These are phyloP conservation scores for Lasiurus cinereus DNA, from an alignment of 2,113 vertebrate genomes.

Conservation along the genomic window DNA sequence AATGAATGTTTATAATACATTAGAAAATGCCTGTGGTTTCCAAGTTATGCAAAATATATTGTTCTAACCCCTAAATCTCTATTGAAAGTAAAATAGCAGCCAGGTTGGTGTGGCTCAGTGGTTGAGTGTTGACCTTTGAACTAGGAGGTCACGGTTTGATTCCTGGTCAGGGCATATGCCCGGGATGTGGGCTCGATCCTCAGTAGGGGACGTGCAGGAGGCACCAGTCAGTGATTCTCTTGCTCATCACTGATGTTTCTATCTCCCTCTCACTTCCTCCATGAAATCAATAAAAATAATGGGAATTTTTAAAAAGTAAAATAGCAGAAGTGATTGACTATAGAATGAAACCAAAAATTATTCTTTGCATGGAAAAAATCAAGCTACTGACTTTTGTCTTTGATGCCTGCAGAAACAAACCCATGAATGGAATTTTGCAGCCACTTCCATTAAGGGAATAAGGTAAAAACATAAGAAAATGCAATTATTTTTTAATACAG, in stretches of 20 bases:
- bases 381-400: conserved; percentile 68
- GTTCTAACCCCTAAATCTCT: neutral
- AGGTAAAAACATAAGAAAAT: conserved; percentile 89
- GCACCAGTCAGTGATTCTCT: no score
- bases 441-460: conserved; percentile 95
- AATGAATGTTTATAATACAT: neutral
- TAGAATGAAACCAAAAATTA: conserved; percentile 41
- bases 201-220: no score
- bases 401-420: conserved; percentile 92
- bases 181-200: no score
- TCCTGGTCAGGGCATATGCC: no score
- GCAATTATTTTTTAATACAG: conserved; percentile 45
- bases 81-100: conserved; percentile 52
- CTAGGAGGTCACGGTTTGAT: no score
- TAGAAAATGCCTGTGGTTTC: conserved; percentile 47
- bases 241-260: no score
- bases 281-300: no score
- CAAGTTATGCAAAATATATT: conserved; percentile 12
- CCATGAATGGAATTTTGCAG: conserved; percentile 97
- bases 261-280: no score
- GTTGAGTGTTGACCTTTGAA: no score
- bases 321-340: conserved; percentile 25
- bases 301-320: conserved; percentile 28
- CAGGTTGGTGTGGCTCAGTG: no score
- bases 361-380: conserved; percentile 55